Conservation (phyloP, 53 echinoderm and acorn worm species). For the Luidia sarsii region DNA sequence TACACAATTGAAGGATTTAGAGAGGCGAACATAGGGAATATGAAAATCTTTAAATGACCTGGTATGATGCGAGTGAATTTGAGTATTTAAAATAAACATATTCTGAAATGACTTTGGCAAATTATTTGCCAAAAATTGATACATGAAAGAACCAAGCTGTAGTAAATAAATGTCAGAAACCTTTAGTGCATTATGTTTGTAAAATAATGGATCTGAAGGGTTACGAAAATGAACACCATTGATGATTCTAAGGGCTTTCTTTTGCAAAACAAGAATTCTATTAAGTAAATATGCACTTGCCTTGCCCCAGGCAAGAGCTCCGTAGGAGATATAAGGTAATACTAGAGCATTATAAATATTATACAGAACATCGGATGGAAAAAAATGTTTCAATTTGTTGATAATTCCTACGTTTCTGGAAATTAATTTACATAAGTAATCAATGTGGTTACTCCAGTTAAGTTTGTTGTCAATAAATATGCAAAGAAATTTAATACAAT, state of each 20-base stretch:
- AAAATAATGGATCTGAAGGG: slow-evolving; percentile 17
- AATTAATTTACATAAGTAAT: too few relatives aligned
- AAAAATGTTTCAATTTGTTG: slow-evolving; percentile 30
- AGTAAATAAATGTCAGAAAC: too few relatives aligned
- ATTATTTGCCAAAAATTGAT: slow-evolving; percentile 4
- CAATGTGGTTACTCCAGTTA: too few relatives aligned
- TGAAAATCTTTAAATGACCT: too few relatives aligned
- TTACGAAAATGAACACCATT: too few relatives aligned
- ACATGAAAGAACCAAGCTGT: slow-evolving; percentile 31
- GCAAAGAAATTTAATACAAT: too few relatives aligned
- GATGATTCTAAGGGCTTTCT: too few relatives aligned
- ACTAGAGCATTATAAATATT: slow-evolving; percentile 1
- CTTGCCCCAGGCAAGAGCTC: slow-evolving; percentile 29
- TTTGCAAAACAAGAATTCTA: slow-evolving; percentile 15
- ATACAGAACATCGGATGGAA: background rate
- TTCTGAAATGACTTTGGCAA: too few relatives aligned
- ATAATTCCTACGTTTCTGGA: slow-evolving; percentile 38
- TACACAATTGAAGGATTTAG: too few relatives aligned
- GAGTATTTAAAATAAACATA: slow-evolving; percentile 27
- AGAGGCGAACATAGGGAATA: too few relatives aligned
- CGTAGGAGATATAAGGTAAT: too few relatives aligned
- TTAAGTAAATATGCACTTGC: background rate
- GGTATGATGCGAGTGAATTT: background rate
- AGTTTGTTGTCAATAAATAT: too few relatives aligned
- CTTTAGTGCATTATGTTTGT: background rate